Conservation (phyloP, 2,888 invertebrate species). For the Corbicula japonica region DNA sequence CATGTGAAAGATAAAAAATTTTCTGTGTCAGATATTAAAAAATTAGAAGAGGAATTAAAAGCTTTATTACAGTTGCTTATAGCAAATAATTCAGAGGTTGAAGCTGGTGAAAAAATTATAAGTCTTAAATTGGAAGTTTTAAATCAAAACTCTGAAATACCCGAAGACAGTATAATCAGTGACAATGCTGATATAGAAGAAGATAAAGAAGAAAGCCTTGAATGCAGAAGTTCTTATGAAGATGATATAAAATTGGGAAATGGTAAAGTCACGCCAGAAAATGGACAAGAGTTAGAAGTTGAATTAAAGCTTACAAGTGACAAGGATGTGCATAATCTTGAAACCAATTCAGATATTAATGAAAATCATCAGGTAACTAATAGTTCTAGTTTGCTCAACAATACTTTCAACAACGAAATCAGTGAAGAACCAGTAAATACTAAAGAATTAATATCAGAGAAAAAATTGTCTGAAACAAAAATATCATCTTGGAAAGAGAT, state of each 20-base stretch:
- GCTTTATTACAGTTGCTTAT: conserved; percentile 70
- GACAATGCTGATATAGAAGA: background rate
- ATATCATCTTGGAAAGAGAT: conserved; percentile 35
- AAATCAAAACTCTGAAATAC: conserved; percentile 15
- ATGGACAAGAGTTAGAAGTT: background rate
- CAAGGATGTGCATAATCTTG: background rate
- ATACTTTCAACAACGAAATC: background rate
- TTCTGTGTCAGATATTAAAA: conserved; percentile 44
- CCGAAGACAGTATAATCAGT: conserved; percentile 11
- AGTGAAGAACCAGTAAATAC: too few species aligned
- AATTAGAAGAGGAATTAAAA: conserved; percentile 71
- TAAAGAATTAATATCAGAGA: background rate
- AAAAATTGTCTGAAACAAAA: background rate
- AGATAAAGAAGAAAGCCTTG: background rate
- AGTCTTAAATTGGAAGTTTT: conserved; percentile 40
- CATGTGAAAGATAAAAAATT: conserved; percentile 57
- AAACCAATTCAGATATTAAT: too few species aligned
- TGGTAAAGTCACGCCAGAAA: too few species aligned
- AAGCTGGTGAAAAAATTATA: conserved; percentile 53
- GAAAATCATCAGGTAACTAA: too few species aligned
- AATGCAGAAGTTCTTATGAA: background rate
- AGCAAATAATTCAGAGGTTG: conserved; percentile 60
- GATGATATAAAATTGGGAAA: background rate
- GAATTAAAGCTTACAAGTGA: background rate
- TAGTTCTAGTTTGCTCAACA: background rate